Evolutionary conservation across 35 echinoderm and acorn worm species (phyloP), one percentile per base, ranked within the genome.

Genomic region (Hemicentrotus pulcherrimus): DNA sequence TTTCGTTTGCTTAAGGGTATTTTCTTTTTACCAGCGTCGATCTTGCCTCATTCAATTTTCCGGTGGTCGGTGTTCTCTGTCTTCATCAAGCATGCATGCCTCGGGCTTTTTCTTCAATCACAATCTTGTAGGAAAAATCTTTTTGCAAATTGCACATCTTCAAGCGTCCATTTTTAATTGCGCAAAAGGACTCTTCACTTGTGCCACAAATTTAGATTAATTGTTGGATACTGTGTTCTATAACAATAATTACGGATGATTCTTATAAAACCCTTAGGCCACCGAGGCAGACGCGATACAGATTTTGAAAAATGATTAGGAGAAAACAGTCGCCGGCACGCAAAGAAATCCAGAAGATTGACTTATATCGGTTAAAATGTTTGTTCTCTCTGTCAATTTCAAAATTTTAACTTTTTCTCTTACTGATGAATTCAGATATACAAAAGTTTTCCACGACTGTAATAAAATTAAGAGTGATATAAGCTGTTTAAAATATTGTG

Each of bases 1-100:
- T n/a, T 41, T 41, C 35, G 16, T 59, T n/a, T 78, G 65, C 65
- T 78, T n/a, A 2, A 18, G 65, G 65, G 19, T 78, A 78, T 78
- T 78, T 30, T 78, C 65, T 78, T 78, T 78, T 22, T 18, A 28
- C 65, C 65, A 78, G 22, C 22, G 65, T n/a, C 35, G 35, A 41
- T 41, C 65, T 78, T 78, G 65, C 65, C 65, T 78, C 65, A 78
- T 78, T 78, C 65, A 78, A 28, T 78, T 78, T 78, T 78, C 65
- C 65, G 65, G 65, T 78, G 65, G 65, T 28, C 65, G 19, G 65
- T n/a, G 65, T 78, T 55, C 22, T 78, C 65, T 7, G 65, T n/a
- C 65, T 78, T 2, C 65, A 78, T 78, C 65, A 78, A 78, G 24
- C 28, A 78, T 78, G 65, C 65, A 78, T 28, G 65, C 65, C 65